These are phyloP conservation scores for Oligia fasciuncula DNA, from an alignment of 2,888 invertebrate genomes.

Conservation along the genomic window DNA sequence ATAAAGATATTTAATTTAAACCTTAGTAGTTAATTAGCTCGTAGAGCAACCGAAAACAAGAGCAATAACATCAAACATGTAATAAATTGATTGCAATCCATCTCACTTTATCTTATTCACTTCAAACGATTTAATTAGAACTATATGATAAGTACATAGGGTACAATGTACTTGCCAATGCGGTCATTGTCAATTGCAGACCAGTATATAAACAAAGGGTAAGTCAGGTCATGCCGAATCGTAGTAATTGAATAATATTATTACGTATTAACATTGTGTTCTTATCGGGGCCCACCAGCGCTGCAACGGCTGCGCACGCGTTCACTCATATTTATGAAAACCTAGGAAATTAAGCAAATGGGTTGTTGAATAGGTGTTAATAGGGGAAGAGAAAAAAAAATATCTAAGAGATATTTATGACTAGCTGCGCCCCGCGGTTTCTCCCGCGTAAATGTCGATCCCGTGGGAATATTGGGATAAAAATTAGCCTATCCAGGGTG, in stretches of 20 bases:
- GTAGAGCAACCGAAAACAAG: constrained; percentile 44
- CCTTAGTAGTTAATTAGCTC: constrained; percentile 43
- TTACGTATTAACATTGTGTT: constrained; percentile 59
- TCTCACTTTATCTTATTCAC: constrained; percentile 58
- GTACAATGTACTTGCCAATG: constrained; percentile 51
- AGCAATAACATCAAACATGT: constrained; percentile 47
- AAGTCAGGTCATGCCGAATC: constrained; percentile 51
- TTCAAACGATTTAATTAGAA: constrained; percentile 58
- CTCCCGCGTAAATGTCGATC: no score
- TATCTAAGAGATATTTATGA: not conserved
- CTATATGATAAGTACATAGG: constrained; percentile 35
- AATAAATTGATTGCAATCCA: constrained; percentile 55
- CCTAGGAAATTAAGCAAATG: not conserved
- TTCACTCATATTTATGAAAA: constrained; percentile 1
- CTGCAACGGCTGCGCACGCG: constrained; percentile 21
- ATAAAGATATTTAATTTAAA: constrained; percentile 31
- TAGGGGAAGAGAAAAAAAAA: not conserved
- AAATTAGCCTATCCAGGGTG: no score
- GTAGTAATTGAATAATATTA: constrained; percentile 57
- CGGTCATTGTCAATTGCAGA: constrained; percentile 56
- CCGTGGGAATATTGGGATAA: no score
- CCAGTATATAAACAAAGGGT: constrained; percentile 49
- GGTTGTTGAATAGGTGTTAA: not conserved
- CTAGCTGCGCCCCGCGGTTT: no score
- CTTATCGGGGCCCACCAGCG: constrained; percentile 46